A percentile compares a stretch with the other conserved stretches of the same genome.
These are phyloP conservation scores for Drosophila ezoana DNA, from an alignment of 2,888 invertebrate species.

Conservation along the genomic window DNA sequence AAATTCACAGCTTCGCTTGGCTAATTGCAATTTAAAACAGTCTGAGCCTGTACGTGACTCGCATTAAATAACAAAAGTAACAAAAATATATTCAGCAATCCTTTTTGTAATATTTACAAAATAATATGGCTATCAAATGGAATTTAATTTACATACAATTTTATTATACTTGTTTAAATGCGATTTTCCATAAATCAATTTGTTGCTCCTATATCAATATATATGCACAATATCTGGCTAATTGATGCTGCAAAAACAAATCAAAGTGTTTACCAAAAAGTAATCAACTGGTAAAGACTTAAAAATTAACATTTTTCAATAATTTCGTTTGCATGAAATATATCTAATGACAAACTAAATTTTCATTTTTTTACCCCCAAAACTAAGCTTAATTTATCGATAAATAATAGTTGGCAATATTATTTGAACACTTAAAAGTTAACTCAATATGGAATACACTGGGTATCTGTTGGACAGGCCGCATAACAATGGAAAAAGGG, in stretches of 20 bases:
- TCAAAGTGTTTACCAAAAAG: not conserved
- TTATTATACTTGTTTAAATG: slow-evolving; percentile 1
- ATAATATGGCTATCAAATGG: not conserved
- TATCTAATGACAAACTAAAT: too few species aligned
- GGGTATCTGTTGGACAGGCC: not conserved
- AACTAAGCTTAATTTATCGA: too few species aligned
- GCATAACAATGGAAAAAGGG: not conserved
- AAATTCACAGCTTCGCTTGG: slow-evolving; percentile 3
- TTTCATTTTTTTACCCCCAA: too few species aligned
- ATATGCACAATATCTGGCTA: slow-evolving; percentile 1
- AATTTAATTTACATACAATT: slow-evolving; percentile 13
- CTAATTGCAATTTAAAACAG: slow-evolving; percentile 33
- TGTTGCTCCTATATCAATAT: not conserved
- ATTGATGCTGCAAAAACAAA: slow-evolving; percentile 16
- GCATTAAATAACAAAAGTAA: slow-evolving; percentile 1
- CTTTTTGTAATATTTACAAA: not conserved
- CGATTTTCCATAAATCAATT: slow-evolving; percentile 12
- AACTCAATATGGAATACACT: not conserved
- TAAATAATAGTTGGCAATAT: too few species aligned
- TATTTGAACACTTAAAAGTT: not conserved
- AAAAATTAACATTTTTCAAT: not conserved
- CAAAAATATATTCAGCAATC: slow-evolving; percentile 1
- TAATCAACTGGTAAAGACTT: not conserved
- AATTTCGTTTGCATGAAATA: too few species aligned
- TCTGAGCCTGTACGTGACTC: slow-evolving; percentile 12